phyloP scores from a whole-genome alignment of 2,113 vertebrate genomes.

The Lota lota region DNA sequence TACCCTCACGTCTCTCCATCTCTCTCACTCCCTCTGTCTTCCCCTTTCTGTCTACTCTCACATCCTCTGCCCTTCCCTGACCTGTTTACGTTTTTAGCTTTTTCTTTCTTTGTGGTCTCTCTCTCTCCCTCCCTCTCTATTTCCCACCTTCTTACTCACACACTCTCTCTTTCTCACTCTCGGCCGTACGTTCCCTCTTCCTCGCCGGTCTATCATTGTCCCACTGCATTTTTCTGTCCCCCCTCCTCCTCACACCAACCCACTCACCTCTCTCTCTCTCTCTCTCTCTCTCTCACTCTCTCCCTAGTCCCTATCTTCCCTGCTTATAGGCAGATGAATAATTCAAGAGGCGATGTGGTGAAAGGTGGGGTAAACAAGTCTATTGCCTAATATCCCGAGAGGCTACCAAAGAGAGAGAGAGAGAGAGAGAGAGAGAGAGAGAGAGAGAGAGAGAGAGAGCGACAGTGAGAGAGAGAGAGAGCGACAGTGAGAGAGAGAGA shows the following conservation, averaged over 20 bases:
- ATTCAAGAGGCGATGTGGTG: slow-evolving; percentile 79
- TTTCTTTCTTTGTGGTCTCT: no score
- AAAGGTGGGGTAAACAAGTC: slow-evolving; percentile 84
- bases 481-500: slow-evolving; percentile 22
- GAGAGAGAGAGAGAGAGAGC: slow-evolving; percentile 58
- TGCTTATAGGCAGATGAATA: slow-evolving; percentile 78
- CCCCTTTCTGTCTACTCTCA: slow-evolving; percentile 15
- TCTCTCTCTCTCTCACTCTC: slow-evolving; percentile 18
- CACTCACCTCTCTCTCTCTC: slow-evolving; percentile 13
- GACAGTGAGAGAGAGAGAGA: slow-evolving; percentile 32
- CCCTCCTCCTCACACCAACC: slow-evolving; percentile 9
- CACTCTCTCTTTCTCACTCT: slow-evolving; percentile 24
- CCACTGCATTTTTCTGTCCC: no score
- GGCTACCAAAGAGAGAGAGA: slow-evolving; percentile 64
- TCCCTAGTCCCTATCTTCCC: slow-evolving; percentile 31
- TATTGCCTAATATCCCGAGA: slow-evolving; percentile 79
- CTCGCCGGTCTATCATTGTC: no score
- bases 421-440: slow-evolving; percentile 32
- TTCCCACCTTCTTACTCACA: slow-evolving; percentile 54
- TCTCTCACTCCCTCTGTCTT: slow-evolving; percentile 13
- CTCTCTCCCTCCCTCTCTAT: no score
- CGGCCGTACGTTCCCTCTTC: background rate
- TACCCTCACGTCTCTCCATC: background rate
- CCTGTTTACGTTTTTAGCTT: no score
- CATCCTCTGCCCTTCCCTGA: background rate